phyloP scores from a whole-genome alignment of 2,797 vertebrate genomes.

The Channallabes apus region DNA sequence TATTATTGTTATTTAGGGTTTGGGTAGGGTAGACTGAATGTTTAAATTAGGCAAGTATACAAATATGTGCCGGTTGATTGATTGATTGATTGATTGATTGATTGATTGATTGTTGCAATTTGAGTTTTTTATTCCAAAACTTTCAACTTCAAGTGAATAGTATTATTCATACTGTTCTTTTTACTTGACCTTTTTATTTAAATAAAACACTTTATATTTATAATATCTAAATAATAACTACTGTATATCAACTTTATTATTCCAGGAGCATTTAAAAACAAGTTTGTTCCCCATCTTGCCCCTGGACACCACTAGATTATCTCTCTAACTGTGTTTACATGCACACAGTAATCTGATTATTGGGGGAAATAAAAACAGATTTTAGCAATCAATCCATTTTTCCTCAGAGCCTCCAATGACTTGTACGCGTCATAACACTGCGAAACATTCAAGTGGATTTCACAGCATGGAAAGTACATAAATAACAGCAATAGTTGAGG shows the following conservation, averaged over 20 bases:
- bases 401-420: background rate
- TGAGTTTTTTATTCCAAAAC: background rate
- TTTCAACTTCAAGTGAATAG: background rate
- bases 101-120: background rate
- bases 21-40: background rate
- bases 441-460: constrained; percentile 9
- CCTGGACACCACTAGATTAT: background rate
- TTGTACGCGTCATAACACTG: background rate
- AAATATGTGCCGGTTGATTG: background rate
- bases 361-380: background rate
- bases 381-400: background rate
- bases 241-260: background rate
- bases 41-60: background rate
- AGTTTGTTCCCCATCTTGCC: background rate
- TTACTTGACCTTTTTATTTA: background rate
- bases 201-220: background rate
- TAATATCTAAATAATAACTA: background rate
- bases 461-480: constrained; percentile 19
- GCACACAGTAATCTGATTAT: background rate
- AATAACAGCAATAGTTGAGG: background rate
- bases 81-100: background rate
- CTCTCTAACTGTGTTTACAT: background rate
- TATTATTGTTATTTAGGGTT: background rate
- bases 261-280: background rate
- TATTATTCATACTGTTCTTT: background rate